These are phyloP conservation scores for Sebastes baramenuke DNA, from an alignment of 2,797 vertebrate genomes.

Conservation along the genomic window DNA sequence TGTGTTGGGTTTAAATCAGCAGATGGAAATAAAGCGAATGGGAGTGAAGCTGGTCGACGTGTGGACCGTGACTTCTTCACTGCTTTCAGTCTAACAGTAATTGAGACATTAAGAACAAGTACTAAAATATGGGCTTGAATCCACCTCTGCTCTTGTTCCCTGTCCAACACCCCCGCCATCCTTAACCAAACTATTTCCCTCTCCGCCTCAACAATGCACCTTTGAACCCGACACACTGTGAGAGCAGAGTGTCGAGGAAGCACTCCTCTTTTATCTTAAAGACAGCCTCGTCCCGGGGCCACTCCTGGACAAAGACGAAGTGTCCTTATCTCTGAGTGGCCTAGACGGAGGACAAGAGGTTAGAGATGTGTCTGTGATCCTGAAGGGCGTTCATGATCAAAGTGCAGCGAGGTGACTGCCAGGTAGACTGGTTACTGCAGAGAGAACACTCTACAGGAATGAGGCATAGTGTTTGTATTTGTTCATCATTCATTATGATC, in stretches of 20 bases:
- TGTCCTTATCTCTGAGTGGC: constrained; percentile 13
- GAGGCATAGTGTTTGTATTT: not conserved
- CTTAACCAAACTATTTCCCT: not conserved
- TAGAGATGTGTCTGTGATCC: not conserved
- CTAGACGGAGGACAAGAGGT: constrained; percentile 4
- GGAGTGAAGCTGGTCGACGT: no score
- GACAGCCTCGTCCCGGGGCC: constrained; percentile 9
- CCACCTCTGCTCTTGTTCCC: not conserved
- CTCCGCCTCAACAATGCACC: not conserved
- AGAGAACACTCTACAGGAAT: not conserved
- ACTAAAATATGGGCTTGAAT: not conserved
- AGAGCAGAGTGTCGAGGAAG: not conserved
- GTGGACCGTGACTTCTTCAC: not conserved
- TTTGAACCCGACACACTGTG: not conserved
- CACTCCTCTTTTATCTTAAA: constrained; percentile 28
- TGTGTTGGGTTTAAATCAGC: not conserved
- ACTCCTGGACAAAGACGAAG: constrained; percentile 13
- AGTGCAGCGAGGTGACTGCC: no score
- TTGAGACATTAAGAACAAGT: not conserved
- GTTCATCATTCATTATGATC: not conserved
- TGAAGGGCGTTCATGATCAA: not conserved
- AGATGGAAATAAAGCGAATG: no score
- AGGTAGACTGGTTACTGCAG: no score
- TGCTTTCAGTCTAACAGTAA: not conserved
- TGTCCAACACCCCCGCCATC: not conserved